Percentiles rank a stretch among this genome's conserved stretches.
These are phyloP conservation scores for Anolis carolinensis DNA, from an alignment of 2,113 vertebrate species.

Conservation along the genomic window DNA sequence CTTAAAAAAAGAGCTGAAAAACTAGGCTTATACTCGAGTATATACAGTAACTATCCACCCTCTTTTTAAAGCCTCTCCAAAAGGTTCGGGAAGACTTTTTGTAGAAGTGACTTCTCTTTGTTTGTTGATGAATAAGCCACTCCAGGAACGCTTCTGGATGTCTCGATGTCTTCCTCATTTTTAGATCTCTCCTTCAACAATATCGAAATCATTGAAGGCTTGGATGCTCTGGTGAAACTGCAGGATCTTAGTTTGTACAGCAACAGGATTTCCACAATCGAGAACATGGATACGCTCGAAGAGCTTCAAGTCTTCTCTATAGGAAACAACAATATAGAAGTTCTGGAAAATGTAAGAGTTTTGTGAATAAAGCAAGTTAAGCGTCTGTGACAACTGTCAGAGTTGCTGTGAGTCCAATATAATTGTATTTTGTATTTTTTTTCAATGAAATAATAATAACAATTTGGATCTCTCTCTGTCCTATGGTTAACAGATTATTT, in stretches of 20 bases:
- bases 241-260: constrained; percentile 87
- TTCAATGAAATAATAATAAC: neutral
- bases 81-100: too few species aligned
- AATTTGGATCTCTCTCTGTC: neutral
- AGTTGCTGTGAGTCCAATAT: too few species aligned
- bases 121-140: too few species aligned
- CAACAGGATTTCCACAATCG: constrained; percentile 87
- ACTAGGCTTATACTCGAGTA: too few species aligned
- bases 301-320: constrained; percentile 85
- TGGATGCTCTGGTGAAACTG: constrained; percentile 84
- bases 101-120: too few species aligned
- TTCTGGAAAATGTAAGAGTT: constrained; percentile 81
- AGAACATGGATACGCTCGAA: constrained; percentile 84
- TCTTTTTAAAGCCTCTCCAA: too few species aligned
- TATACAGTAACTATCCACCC: too few species aligned
- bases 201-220: constrained; percentile 88
- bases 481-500: constrained; percentile 77
- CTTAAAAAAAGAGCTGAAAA: too few species aligned
- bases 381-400: neutral
- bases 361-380: neutral
- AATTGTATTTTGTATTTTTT: too few species aligned
- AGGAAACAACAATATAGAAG: constrained; percentile 83
- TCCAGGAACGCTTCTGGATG: too few species aligned
- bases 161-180: neutral
- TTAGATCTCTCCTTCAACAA: constrained; percentile 94